Evolutionary conservation across 2,113 vertebrate genomes (phyloP), one percentile per base, ranked within the genome.

Genomic region (Mesocricetus auratus): DNA sequence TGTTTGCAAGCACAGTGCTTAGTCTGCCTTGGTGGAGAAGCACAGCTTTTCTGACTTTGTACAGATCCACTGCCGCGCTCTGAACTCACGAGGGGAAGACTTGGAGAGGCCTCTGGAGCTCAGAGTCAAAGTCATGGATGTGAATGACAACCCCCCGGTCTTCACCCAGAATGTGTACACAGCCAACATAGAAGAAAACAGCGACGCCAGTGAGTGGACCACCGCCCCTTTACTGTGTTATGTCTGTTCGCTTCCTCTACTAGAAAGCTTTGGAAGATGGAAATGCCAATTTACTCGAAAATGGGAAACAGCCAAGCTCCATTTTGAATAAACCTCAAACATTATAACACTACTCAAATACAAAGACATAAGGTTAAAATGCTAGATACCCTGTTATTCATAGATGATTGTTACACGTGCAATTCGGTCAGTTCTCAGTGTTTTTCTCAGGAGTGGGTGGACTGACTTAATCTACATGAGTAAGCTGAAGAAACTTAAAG

Each of bases 141-240:
- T 99, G 96, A 99, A 99, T n/a, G 99, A 99, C 24, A 99, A 99
- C 36, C 62, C 98, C 90, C 99, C 99, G 21, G 33, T 98, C 74
- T 99, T 99, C 96, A 91, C 98, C 53, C 98, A 98, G 97, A 95
- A 96, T 36, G 97, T 98, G 21, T 99, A 98, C 90, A 93, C 96
- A 0, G 99, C 98, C 88, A 97, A 96, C 90, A 90, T 99, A 81
- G 98, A 98, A 93, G 99, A 99, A 91, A 98, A 97, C 96, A 98
- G 98, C n/a, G 98, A 98, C 15, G 98, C 99, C 50, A 98, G 99
- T 99, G 97, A 98, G 99, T 98, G 90, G 36, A 68, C 45, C 29
- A 4, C 36, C 2, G 0, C 21, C 5, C 1, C n/a, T 83, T 42
- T 1, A 10, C 56, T 12, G 12, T 13, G 9, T 36, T 29, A 26